Base-by-base conservation (phyloP, 1,140 invertebrate species). In the Achroia grisella region DNA sequence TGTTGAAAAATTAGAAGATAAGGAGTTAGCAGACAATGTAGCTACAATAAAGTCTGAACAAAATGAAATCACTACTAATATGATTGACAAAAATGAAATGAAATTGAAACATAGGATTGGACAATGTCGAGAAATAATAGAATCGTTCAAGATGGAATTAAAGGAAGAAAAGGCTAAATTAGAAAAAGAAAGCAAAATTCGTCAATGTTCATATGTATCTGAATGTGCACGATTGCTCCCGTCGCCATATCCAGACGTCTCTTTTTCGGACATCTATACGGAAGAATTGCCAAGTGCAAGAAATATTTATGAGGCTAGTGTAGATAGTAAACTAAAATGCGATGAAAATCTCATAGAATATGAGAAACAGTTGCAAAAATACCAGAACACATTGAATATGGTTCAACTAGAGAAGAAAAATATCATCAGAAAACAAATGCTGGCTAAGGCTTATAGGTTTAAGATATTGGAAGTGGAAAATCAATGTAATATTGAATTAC, bases 381-480 rank as follows among this genome's bases (percentile, higher is more conserved):
- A 81, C 53, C 76, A 80, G 56, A 75, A 71, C 32, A 85, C 81
- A 10, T 52, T 85, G 10, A 85, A 73, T 39, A 71, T 83, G 66
- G 79, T 77, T 2, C 81, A 85, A 41, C 61, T 63, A 33, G 81
- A 79, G 47, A 85, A 85, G 49, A 82, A 78, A 50, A 79, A 85
- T 52, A 77, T 77, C 11, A 82, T 85, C 14, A 61, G 79, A 53
- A 85, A 85, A 44, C 82, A 86, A 67, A 85, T 87, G 63, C 62
- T 87, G 17, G 61, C 82, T 10, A 82, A 81, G 58, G 81, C 85
- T 47, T 89, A 81, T 50, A 84, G 77, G 52, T 37, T 82, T 10
- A 80, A 87, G 47, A 59, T 88, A 30, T 43, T 88, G 15, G 86
- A 89, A 74, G 80, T 88, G 4, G 87, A 89, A 73, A 89, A 87